Evolutionary conservation across 2,113 vertebrate genomes (phyloP), one percentile per base, ranked within the genome.

Genomic region (Oncorhynchus masou): DNA sequence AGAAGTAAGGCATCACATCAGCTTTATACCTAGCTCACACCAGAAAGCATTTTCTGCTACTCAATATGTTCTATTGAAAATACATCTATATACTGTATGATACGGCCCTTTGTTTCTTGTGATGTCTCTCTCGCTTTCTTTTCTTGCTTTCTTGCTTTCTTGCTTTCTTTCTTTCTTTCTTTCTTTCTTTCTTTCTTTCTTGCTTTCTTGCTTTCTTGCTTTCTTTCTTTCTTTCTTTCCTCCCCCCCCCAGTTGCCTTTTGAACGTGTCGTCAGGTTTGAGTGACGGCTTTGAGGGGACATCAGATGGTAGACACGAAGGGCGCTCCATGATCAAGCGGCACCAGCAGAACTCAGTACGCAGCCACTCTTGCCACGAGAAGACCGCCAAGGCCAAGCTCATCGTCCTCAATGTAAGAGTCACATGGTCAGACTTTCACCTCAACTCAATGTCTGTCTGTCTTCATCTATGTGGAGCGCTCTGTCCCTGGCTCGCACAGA

Each of bases 291-390:
- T 96, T 0, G 98, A 99, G 78, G 98, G 94, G 20, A 70, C 93
- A 5, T 94, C 95, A 4, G 92, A 95, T 0, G 96, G 96, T 15
- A 94, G 94, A 62, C 96, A 97, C 0, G 96, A 98, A 73, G 96
- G 96, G 0, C 94, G 96, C 29, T 91, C 96, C 15, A 54, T 54
- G 0, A 87, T 95, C 2, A 99, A 96, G 59, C 96, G 97, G 0
- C 94, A 98, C 68, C 96, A 95, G 83, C 91, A 96, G 15, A 94
- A 95, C 70, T 98, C 97, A 3, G 95, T 97, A 3, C 95, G 98
- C 80, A 99, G 97, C 73, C 96, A 96, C 12, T 99, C 97, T n/a
- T 96, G 96, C 51, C 96, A 99, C 0, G 98, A 99, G 75, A 98
- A 98, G 90, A 92, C 88, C 15, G 75, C 94, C 1, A 95, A 95